Evolutionary conservation across 2,797 vertebrate genomes (phyloP).

Genomic region (Xiphophorus birchmanni): DNA sequence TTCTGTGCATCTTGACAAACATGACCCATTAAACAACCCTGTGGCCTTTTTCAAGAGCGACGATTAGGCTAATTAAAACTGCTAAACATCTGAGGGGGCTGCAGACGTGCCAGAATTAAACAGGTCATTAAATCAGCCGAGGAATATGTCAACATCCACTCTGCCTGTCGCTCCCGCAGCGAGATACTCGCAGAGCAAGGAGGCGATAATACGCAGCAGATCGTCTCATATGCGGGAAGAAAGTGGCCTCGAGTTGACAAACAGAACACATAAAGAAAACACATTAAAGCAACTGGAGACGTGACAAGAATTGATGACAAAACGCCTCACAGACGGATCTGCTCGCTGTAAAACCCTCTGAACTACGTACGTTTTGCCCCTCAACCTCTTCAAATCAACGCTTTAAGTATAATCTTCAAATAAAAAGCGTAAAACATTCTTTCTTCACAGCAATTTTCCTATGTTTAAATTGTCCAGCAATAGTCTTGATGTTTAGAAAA

Average conservation of each 20-base stretch:
- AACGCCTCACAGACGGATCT: neutral
- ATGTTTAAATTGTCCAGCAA: neutral
- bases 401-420: neutral
- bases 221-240: neutral
- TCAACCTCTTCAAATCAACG: neutral
- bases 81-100: conserved; percentile 79
- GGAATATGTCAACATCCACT: conserved; percentile 75
- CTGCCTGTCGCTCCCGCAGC: conserved; percentile 55
- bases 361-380: neutral
- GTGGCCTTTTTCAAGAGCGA: conserved; percentile 78
- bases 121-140: conserved; percentile 80
- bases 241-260: conserved; percentile 12
- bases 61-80: conserved; percentile 84
- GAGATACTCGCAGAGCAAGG: conserved; percentile 35
- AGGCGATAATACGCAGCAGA: conserved; percentile 16
- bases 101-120: conserved; percentile 75
- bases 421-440: neutral
- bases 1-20: conserved; percentile 85
- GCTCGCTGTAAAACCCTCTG: neutral
- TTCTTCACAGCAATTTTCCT: neutral
- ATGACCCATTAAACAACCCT: conserved; percentile 79
- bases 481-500: neutral
- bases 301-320: neutral
- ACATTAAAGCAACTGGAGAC: neutral
- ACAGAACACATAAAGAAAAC: conserved; percentile 6